Evolutionary conservation across 2,113 vertebrate genomes (phyloP).

Genomic region (Acanthochromis polyacanthus): DNA sequence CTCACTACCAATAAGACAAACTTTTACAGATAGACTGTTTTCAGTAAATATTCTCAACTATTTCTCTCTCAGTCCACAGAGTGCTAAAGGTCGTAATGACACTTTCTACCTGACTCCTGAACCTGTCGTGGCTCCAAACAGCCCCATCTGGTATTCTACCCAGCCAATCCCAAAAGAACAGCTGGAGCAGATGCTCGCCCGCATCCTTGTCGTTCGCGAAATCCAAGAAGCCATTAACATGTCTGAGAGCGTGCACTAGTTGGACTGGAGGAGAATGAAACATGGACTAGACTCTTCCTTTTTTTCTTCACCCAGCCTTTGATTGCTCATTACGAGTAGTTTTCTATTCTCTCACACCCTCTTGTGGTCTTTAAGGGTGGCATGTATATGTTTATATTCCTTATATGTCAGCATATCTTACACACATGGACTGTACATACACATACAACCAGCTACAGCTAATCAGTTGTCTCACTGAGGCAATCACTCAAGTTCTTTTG

Average conservation of each 20-base stretch:
- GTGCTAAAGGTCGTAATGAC: conserved; percentile 99
- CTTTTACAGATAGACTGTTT: too few species aligned
- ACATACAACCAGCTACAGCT: conserved; percentile 39
- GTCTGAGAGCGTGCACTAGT: conserved; percentile 90
- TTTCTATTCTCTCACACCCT: conserved; percentile 62
- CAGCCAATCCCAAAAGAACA: conserved; percentile 97
- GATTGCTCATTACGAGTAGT: conserved; percentile 57
- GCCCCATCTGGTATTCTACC: conserved; percentile 99
- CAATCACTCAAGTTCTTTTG: conserved; percentile 30
- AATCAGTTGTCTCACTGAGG: conserved; percentile 44
- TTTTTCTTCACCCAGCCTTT: conserved; percentile 64
- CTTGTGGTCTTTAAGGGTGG: conserved; percentile 55
- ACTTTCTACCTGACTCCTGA: conserved; percentile 99
- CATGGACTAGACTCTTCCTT: conserved; percentile 54
- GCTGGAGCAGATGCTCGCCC: conserved; percentile 98
- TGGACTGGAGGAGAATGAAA: conserved; percentile 61
- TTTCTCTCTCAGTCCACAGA: conserved; percentile 91
- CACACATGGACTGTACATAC: conserved; percentile 68
- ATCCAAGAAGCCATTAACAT: conserved; percentile 97
- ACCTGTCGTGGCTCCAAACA: conserved; percentile 98
- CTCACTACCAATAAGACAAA: too few species aligned
- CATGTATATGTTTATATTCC: conserved; percentile 70
- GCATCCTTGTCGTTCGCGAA: conserved; percentile 97
- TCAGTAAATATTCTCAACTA: conserved; percentile 15
- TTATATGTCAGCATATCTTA: conserved; percentile 48